Base-by-base conservation (phyloP, 2,113 vertebrate species). In the Melospiza georgiana region DNA sequence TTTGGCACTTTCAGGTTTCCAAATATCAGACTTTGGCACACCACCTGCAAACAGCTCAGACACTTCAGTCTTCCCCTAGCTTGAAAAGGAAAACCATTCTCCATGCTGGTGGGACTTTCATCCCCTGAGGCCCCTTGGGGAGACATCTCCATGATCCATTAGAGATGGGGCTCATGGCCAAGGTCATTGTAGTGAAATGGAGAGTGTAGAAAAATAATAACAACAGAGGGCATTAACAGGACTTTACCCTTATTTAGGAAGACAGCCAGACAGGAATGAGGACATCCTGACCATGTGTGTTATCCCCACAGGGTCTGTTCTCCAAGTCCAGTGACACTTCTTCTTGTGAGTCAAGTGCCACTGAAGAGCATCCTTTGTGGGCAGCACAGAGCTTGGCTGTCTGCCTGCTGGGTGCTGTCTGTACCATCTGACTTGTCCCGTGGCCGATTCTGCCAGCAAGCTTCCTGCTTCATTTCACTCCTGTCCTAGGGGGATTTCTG, bases 391-490 rank as follows among this genome's bases (percentile, higher is more conserved):
- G 62, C 71, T 76, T 54, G 63, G 66, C 85, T 0, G 0, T 9
- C 68, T 46, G 63, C 68, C 54, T 3, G 0, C 55, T 0, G 1
- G 51, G 37, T 14, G 1, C 43, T 66, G 30, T 77, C 65, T 19
- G 9, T 6, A 15, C 49, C 88, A 43, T 31, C 37, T 0, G 0
- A 65, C 44, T 21, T 1, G 0, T 25, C 74, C 62, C 0, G 1
- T 0, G 0, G 78, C 54, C 0, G 0, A 63, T 72, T 27, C 84
- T 46, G 17, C 48, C 0, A 0, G n/a, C 39, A 67, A 93, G 30
- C 52, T 87, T 13, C 31, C 77, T 68, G 90, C 54, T 93, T 65
- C 1, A 0, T 74, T 31, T 69, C 62, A 33, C 13, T 21, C 51
- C 58, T 19, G 8, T 61, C 23, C 74, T 48, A 39, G 41, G 13